Evolutionary conservation across 2,888 invertebrate genomes (phyloP).

Genomic region (Orthosia gothica): DNA sequence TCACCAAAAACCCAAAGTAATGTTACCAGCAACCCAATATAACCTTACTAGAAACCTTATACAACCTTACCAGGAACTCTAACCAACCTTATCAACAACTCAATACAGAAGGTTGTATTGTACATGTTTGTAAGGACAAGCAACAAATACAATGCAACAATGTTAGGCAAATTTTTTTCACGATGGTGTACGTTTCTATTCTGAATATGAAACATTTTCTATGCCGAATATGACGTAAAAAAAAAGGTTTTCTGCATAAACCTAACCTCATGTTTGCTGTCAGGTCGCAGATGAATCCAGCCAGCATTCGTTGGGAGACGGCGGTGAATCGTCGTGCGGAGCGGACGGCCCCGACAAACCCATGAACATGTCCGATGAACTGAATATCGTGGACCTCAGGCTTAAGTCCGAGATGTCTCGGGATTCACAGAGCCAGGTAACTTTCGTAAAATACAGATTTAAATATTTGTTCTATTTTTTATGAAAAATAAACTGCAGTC

Average conservation of each 20-base stretch:
- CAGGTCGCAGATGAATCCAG: slow-evolving; percentile 94
- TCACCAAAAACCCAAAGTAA: too few relatives aligned
- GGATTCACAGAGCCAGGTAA: slow-evolving; percentile 79
- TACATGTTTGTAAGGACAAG: too few relatives aligned
- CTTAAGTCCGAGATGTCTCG: slow-evolving; percentile 92
- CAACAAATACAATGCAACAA: background rate
- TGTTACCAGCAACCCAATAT: too few relatives aligned
- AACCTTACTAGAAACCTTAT: too few relatives aligned
- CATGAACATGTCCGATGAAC: slow-evolving; percentile 80
- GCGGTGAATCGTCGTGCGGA: slow-evolving; percentile 79
- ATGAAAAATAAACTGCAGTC: too few relatives aligned
- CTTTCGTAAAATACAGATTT: too few relatives aligned
- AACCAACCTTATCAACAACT: too few relatives aligned
- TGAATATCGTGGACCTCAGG: slow-evolving; percentile 93
- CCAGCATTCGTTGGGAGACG: slow-evolving; percentile 91
- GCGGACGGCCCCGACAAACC: slow-evolving; percentile 75
- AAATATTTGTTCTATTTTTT: too few relatives aligned
- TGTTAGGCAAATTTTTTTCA: background rate
- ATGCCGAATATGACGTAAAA: background rate
- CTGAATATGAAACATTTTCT: too few relatives aligned
- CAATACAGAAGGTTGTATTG: too few relatives aligned
- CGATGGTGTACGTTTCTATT: background rate
- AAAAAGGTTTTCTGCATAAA: background rate
- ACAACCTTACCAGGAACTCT: background rate
- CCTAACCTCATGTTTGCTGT: background rate